Conservation (phyloP, 53 echinoderm and acorn worm genomes). For the Henricia sp. region DNA sequence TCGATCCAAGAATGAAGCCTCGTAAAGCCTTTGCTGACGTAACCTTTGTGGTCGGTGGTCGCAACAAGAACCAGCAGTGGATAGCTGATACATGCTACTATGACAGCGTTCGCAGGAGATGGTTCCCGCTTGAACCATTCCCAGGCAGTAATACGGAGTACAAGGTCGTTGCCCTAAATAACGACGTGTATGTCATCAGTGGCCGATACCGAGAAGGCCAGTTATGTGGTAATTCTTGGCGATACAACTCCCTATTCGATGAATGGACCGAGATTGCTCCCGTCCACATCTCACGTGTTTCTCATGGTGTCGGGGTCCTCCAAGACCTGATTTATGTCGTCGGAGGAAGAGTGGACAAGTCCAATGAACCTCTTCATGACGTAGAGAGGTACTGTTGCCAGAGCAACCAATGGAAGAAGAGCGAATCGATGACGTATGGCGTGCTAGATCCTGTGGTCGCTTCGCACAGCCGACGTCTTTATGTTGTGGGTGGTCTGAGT, state of each 20-base stretch:
- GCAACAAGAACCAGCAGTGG: constrained; percentile 91
- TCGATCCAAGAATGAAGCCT: constrained; percentile 83
- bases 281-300: constrained; percentile 62
- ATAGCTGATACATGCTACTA: constrained; percentile 92
- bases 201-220: constrained; percentile 67
- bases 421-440: constrained; percentile 91
- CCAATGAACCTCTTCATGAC: constrained; percentile 78
- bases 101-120: constrained; percentile 87
- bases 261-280: constrained; percentile 81
- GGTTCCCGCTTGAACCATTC: constrained; percentile 83
- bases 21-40: constrained; percentile 88
- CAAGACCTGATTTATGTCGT: constrained; percentile 92
- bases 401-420: constrained; percentile 82
- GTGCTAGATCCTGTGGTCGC: constrained; percentile 95
- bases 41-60: constrained; percentile 87
- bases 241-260: constrained; percentile 90
- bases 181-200: constrained; percentile 94
- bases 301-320: constrained; percentile 90
- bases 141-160: constrained; percentile 82
- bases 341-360: constrained; percentile 77
- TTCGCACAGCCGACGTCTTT: constrained; percentile 85
- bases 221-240: constrained; percentile 83
- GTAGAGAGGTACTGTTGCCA: constrained; percentile 90
- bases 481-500: constrained; percentile 87
- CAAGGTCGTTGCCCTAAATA: constrained; percentile 81